Base-by-base conservation (phyloP, 2,113 vertebrate genomes). In the Falco punctatus region DNA sequence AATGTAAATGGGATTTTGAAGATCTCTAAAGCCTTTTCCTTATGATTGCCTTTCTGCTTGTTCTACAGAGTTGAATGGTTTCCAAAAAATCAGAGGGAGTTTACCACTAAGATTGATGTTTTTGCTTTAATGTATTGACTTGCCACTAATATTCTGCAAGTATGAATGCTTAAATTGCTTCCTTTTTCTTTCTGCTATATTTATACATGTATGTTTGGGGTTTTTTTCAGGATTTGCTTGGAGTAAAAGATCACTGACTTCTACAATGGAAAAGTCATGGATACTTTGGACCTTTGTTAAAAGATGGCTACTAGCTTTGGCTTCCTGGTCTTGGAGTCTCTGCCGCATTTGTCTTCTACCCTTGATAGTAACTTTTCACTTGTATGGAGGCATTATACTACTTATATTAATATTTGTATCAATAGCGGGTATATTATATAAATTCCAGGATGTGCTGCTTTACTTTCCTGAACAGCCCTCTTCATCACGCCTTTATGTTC, bases 401-500 rank as follows among this genome's bases (percentile, higher is more conserved):
- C 99, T 99, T 49, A 96, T 98, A 75, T 98, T 99, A 91, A 99
- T 99, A 97, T 97, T 99, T 87, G 97, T 98, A 27, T 99, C 99
- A 4, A 98, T 99, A 94, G 99, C 99, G 0, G 99, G 99, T 72
- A 99, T 99, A 97, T 98, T 99, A 11, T 99, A 99, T 98, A 99
- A 99, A 91, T 99, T 99, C 97, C 99, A 99, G 98, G 99, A 99
- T 90, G 99, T 99, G 52, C 98, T 99, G 92, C 99, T 99, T 71
- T 99, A 99, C 97, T 99, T 99, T 91, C 99, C 99, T 26, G 99
- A 99, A 62, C 99, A 99, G 97, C 99, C 99, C 33, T 98, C 99
- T 11, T 99, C 99, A 21, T 99, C 99, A 18, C 99, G 99, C 86
- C 99, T 99, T 65, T 99, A 99, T 58, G 99, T 99, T 77, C 99